Conservation (phyloP, 2,113 vertebrate genomes). For the Ornithorhynchus anatinus region DNA sequence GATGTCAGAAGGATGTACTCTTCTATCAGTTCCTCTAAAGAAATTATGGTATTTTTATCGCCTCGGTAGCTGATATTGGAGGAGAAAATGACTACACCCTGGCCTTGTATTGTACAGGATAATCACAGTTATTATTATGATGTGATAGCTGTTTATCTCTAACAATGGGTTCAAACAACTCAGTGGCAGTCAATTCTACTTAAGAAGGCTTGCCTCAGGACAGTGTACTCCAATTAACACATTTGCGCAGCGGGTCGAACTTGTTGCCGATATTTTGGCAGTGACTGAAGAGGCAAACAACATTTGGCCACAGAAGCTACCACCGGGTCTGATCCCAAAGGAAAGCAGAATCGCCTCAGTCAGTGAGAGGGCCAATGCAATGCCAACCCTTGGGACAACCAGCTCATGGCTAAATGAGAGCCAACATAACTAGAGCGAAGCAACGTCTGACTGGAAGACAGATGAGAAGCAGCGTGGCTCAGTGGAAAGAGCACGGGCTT, state of each 20-base stretch:
- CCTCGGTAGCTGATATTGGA: not conserved
- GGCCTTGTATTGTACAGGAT: not conserved
- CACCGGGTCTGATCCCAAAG: not conserved
- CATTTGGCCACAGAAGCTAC: not conserved
- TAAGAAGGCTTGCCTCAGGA: conserved; percentile 6
- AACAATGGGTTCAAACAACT: not conserved
- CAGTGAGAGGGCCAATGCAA: not conserved
- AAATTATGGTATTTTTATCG: conserved; percentile 12
- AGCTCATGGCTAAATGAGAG: no score
- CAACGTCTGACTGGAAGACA: no score
- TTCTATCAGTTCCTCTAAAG: conserved; percentile 10
- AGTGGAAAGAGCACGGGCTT: no score
- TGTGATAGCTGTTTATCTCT: not conserved
- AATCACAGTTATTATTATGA: conserved; percentile 3
- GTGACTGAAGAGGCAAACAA: conserved; percentile 3
- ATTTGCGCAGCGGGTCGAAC: not conserved
- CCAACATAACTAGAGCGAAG: no score
- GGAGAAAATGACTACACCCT: not conserved
- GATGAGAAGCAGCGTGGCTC: no score
- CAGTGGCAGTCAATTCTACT: conserved; percentile 11
- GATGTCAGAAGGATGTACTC: no score
- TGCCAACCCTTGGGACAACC: no score
- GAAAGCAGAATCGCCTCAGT: not conserved
- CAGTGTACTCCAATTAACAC: conserved; percentile 1
- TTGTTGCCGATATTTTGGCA: not conserved